Evolutionary conservation across 2,113 vertebrate genomes (phyloP).

Genomic region (Gadus chalcogrammus): DNA sequence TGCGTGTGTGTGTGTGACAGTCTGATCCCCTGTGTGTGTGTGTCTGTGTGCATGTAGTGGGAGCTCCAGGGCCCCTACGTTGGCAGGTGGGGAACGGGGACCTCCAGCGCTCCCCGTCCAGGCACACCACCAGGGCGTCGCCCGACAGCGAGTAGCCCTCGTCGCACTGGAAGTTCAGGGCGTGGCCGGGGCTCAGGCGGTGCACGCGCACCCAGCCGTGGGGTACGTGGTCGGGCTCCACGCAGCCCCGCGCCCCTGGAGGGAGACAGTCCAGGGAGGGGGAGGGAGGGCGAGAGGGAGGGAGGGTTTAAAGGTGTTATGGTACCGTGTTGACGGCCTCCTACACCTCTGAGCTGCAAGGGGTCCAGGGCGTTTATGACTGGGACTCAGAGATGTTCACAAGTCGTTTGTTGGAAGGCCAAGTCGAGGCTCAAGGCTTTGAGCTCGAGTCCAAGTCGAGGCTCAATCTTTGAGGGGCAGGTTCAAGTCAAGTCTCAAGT

Average conservation of each 20-base stretch:
- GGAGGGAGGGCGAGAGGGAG: background rate
- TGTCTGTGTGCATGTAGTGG: background rate
- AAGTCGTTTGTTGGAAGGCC: too few species aligned
- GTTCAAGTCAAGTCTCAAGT: too few species aligned
- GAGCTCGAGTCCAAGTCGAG: too few species aligned
- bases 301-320: background rate
- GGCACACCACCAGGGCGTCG: constrained; percentile 75
- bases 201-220: constrained; percentile 80
- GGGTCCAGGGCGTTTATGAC: too few species aligned
- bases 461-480: too few species aligned
- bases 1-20: background rate
- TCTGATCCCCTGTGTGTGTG: background rate
- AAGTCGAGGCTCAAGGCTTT: too few species aligned
- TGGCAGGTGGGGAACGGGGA: constrained; percentile 82
- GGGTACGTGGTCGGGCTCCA: constrained; percentile 66
- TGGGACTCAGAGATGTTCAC: too few species aligned
- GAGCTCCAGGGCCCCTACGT: constrained; percentile 75
- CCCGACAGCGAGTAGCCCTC: constrained; percentile 85
- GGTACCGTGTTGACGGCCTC: too few species aligned
- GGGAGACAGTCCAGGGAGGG: background rate
- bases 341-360: too few species aligned
- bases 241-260: constrained; percentile 68
- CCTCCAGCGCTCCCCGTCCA: constrained; percentile 81
- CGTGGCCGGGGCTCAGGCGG: constrained; percentile 75
- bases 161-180: constrained; percentile 79